Conservation (phyloP, 2,797 vertebrate genomes). For the Tolypeutes matacus region DNA sequence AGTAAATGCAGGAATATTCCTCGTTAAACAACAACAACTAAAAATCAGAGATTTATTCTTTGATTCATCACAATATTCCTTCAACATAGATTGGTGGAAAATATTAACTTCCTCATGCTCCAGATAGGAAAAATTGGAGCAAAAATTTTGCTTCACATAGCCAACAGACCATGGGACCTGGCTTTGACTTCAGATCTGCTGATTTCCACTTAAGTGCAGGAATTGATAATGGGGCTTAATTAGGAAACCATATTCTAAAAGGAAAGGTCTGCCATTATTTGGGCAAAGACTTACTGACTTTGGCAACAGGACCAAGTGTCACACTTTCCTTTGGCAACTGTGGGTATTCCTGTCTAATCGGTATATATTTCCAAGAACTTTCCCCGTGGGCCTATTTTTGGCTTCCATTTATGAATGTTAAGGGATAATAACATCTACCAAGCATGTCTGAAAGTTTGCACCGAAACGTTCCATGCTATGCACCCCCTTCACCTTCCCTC, state of each 20-base stretch:
- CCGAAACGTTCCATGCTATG: conserved; percentile 29
- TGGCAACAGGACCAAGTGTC: conserved; percentile 72
- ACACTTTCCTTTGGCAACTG: conserved; percentile 78
- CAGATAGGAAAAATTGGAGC: conserved; percentile 73
- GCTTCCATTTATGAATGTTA: conserved; percentile 71
- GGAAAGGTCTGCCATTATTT: conserved; percentile 68
- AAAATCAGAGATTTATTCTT: neutral
- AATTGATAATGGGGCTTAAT: conserved; percentile 56
- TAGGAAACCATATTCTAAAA: conserved; percentile 66
- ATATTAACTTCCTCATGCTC: conserved; percentile 64
- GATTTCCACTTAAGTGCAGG: conserved; percentile 51
- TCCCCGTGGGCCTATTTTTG: conserved; percentile 65
- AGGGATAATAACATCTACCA: conserved; percentile 70
- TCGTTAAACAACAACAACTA: neutral
- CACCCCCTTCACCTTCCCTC: neutral
- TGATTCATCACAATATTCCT: conserved; percentile 41
- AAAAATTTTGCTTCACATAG: conserved; percentile 26
- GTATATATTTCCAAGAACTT: conserved; percentile 76
- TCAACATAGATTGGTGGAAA: conserved; percentile 50
- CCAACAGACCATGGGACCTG: conserved; percentile 13
- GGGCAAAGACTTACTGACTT: conserved; percentile 69
- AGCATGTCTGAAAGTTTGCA: conserved; percentile 58
- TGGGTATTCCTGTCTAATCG: conserved; percentile 55
- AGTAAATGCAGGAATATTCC: neutral
- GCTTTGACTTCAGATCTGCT: neutral